These are phyloP conservation scores for Hydrolagus colliei DNA, from an alignment of 2,797 vertebrate species.

Conservation along the genomic window DNA sequence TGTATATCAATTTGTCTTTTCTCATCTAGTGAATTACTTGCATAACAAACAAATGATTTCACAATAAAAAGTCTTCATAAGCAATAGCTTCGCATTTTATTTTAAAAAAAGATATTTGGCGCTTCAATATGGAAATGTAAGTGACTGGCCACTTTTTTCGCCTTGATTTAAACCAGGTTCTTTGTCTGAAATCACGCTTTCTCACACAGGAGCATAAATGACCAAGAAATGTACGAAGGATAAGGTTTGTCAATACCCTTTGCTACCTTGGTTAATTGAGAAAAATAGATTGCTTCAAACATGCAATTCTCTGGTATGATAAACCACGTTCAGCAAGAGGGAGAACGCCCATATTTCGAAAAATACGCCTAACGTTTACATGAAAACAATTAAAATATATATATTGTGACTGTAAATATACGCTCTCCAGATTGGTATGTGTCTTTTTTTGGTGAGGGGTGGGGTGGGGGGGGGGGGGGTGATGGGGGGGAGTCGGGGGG, in stretches of 20 bases:
- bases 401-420: conserved; percentile 17
- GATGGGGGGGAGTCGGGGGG: background rate
- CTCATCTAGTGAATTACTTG: conserved; percentile 28
- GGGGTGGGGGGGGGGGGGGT: background rate
- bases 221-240: background rate
- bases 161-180: background rate
- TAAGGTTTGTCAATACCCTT: background rate
- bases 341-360: background rate
- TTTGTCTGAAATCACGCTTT: background rate
- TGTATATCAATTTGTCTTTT: conserved; percentile 28
- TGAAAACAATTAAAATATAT: background rate
- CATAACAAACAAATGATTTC: conserved; percentile 28
- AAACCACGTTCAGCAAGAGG: background rate
- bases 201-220: background rate
- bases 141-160: background rate
- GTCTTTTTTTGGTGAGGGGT: background rate
- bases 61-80: conserved; percentile 27
- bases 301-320: background rate
- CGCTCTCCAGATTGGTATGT: too few species aligned
- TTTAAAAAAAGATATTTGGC: conserved; percentile 11
- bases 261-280: background rate
- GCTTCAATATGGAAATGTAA: background rate
- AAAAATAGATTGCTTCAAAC: background rate
- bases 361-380: background rate
- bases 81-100: conserved; percentile 13